These are phyloP conservation scores for Drosophila falleni DNA, from an alignment of 2,888 invertebrate genomes.

Conservation along the genomic window DNA sequence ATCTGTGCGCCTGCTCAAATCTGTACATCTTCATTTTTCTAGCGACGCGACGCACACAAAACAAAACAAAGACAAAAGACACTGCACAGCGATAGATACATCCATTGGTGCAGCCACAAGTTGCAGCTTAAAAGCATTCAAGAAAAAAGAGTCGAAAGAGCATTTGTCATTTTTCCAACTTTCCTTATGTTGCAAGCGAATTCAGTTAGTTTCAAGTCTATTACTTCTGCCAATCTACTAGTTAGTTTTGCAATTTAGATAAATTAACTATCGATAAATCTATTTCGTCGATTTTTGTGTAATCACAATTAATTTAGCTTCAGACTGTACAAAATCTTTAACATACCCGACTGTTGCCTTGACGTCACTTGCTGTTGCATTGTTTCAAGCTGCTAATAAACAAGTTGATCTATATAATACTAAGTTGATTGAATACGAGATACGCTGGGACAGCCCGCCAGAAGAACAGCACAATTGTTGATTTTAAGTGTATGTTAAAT, in stretches of 20 bases:
- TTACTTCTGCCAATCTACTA: constrained; percentile 26
- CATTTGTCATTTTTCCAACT: constrained; percentile 52
- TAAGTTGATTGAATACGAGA: neutral
- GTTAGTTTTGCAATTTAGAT: constrained; percentile 38
- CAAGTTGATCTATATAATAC: neutral
- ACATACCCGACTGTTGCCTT: constrained; percentile 20
- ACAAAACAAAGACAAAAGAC: constrained; percentile 1
- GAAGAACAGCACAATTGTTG: too few species aligned
- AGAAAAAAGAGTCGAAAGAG: neutral
- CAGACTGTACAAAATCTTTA: constrained; percentile 32
- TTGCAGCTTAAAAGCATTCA: constrained; percentile 16
- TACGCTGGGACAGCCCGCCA: constrained; percentile 11
- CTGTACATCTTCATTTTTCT: constrained; percentile 83
- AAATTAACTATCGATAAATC: constrained; percentile 26
- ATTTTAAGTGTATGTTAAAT: too few species aligned
- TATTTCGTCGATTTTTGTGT: neutral
- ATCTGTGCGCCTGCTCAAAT: constrained; percentile 78
- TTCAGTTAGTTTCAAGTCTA: constrained; percentile 9
- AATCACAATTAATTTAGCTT: constrained; percentile 13
- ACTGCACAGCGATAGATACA: constrained; percentile 21
- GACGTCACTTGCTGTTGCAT: constrained; percentile 37
- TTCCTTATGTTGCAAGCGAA: constrained; percentile 34
- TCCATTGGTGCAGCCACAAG: constrained; percentile 37
- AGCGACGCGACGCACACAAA: constrained; percentile 47
- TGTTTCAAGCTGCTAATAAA: constrained; percentile 22